Base-by-base conservation (phyloP, 2,797 vertebrate species). In the Fratercula arctica region DNA sequence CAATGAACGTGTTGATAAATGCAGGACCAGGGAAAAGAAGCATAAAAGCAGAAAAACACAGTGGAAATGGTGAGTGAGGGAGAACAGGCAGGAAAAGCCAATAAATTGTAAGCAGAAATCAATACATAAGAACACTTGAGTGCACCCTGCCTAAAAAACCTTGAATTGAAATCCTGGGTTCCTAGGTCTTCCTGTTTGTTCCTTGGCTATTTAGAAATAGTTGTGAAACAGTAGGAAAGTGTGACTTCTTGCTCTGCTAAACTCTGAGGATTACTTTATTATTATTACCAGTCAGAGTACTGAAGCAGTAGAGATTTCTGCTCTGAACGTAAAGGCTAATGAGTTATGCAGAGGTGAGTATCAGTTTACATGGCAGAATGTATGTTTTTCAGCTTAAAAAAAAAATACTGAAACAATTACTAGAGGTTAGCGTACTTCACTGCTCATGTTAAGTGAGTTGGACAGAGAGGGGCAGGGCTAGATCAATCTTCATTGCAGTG, bases 341-440 rank as follows among this genome's bases (percentile, higher is more conserved):
- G 87, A 88, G 73, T 91, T 89, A 59, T 7, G 41, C 90, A 93
- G 92, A 90, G 48, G 16, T 73, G 51, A 67, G 51, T 86, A 51
- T 93, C 69, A 57, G 16, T 81, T 95, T 95, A 88, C 91, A 26
- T 54, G 68, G 43, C 37, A 72, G 60, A 88, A 45, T 68, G 54
- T 68, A 28, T 72, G 56, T 83, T 96, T 93, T 93, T 82, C 41
- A 80, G 39, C 41, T 93, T 91, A 83, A 79, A 48, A 48, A 48
- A 48, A 60, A 59, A 21, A 3, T 29, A 11, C 20, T 24, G 2
- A 56, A 77, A 24, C 0, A 1, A 16, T 84, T 84, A 23, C 35
- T 78, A 45, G 54, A 72, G 46, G 37, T 35, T 57, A 29, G 45
- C 16, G 8, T 70, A 35, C 4, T 37, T 87, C 2, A 1, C n/a